phyloP scores from a whole-genome alignment of 2,888 invertebrate species.

The Plebejus argus region DNA sequence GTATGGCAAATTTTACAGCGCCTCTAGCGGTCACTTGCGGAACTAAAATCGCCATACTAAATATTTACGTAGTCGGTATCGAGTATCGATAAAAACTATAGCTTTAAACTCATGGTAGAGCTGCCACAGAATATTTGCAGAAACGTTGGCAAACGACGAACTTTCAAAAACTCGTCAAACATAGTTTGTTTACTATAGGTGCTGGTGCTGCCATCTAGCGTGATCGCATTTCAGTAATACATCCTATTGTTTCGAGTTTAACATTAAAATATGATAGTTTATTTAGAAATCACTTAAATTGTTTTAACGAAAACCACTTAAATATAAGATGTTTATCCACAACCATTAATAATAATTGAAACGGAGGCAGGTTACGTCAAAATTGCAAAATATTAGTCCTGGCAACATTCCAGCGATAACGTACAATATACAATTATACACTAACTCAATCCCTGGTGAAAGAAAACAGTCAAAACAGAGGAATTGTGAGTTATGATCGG shows the following conservation, averaged over 20 bases:
- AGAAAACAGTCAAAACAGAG: constrained; percentile 24
- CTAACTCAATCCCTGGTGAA: constrained; percentile 15
- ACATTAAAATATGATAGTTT: neutral
- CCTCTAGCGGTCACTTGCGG: too few relatives aligned
- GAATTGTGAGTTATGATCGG: constrained; percentile 1
- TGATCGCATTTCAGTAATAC: too few relatives aligned
- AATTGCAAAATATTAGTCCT: constrained; percentile 23
- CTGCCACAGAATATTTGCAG: too few relatives aligned
- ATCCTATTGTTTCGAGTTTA: neutral
- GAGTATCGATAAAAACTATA: too few relatives aligned
- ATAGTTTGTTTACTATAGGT: too few relatives aligned
- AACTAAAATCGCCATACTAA: too few relatives aligned
- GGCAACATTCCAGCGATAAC: constrained; percentile 35
- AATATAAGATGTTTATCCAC: neutral
- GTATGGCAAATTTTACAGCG: too few relatives aligned
- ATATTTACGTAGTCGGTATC: too few relatives aligned
- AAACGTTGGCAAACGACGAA: too few relatives aligned
- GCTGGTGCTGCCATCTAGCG: too few relatives aligned
- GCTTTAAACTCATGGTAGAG: too few relatives aligned
- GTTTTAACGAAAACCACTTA: constrained; percentile 9
- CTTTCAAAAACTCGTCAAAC: too few relatives aligned
- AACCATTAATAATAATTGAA: constrained; percentile 13
- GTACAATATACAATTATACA: constrained; percentile 20
- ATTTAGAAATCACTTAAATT: neutral
- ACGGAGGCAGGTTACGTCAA: neutral